Percentiles rank a stretch among this genome's conserved stretches.
Evolutionary conservation across 1,140 invertebrate species (phyloP).

Genomic region (Aradophagus sp.): DNA sequence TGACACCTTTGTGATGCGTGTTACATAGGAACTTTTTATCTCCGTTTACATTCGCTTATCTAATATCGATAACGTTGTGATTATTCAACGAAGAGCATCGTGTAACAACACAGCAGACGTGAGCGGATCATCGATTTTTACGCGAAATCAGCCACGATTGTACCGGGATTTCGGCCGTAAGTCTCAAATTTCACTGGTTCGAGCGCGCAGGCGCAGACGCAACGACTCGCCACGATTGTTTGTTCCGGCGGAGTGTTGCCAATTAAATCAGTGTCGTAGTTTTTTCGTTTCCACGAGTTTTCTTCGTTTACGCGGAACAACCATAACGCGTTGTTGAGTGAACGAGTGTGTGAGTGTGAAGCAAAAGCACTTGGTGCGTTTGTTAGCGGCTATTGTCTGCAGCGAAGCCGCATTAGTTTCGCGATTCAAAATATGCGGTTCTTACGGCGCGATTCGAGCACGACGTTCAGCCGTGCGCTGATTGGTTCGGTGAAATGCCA

Average conservation of each 20-base stretch:
- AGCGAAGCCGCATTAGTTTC: slow-evolving; percentile 13
- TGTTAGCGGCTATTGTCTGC: slow-evolving; percentile 28
- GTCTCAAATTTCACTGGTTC: not conserved
- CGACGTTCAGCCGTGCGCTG: slow-evolving; percentile 1
- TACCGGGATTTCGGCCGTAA: too few species aligned
- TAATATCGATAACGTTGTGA: too few species aligned
- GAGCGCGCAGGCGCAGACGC: slow-evolving; percentile 13
- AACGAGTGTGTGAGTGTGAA: slow-evolving; percentile 10
- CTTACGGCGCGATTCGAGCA: slow-evolving; percentile 13
- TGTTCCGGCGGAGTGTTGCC: slow-evolving; percentile 15
- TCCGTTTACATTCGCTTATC: not conserved
- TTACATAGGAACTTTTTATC: not conserved
- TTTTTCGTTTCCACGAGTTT: not conserved
- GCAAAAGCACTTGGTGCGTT: slow-evolving; percentile 11
- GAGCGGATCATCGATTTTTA: not conserved
- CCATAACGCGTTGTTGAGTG: slow-evolving; percentile 20
- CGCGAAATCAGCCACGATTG: not conserved
- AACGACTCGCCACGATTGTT: slow-evolving; percentile 19
- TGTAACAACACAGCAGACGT: not conserved
- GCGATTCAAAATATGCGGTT: slow-evolving; percentile 22
- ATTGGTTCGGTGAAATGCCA: slow-evolving; percentile 9
- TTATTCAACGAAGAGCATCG: too few species aligned
- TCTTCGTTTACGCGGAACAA: too few species aligned
- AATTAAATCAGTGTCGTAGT: slow-evolving; percentile 1
- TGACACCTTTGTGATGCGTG: slow-evolving; percentile 4